Evolutionary conservation across 2,113 vertebrate genomes (phyloP).

Genomic region (Cairina moschata): DNA sequence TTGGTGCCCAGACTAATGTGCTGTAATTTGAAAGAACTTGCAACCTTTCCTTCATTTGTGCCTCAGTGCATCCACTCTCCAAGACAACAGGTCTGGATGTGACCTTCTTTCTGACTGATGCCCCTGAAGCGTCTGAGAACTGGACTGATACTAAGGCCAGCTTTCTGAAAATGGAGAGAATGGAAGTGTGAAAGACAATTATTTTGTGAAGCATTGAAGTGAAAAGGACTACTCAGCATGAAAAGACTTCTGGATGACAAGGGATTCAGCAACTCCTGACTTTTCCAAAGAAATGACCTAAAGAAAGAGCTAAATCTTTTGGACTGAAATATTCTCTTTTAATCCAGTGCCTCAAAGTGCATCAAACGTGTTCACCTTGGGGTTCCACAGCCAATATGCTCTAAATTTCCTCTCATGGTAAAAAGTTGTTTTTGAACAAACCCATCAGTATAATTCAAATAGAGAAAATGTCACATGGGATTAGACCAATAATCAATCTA

Average conservation of each 20-base stretch:
- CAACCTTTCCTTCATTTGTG: background rate
- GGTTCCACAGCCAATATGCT: constrained; percentile 46
- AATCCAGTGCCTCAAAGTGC: background rate
- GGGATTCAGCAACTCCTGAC: background rate
- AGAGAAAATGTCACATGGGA: background rate
- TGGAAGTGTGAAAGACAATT: background rate
- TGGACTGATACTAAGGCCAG: background rate
- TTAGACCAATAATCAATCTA: constrained; percentile 53
- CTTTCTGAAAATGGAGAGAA: background rate
- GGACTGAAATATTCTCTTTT: background rate
- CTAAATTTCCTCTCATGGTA: background rate
- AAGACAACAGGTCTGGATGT: background rate
- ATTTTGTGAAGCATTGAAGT: background rate
- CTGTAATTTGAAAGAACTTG: background rate
- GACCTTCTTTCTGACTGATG: constrained; percentile 3
- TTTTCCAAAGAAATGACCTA: background rate
- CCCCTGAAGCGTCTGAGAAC: background rate
- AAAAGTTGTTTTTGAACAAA: background rate
- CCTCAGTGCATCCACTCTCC: background rate
- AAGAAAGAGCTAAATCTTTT: background rate
- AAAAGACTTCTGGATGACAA: background rate
- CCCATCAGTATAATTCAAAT: background rate
- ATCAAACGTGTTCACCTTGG: background rate
- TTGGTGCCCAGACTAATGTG: accelerated
- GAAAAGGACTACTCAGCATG: background rate